Conservation (phyloP, 2,888 invertebrate genomes). For the Platynereis dumerilii region DNA sequence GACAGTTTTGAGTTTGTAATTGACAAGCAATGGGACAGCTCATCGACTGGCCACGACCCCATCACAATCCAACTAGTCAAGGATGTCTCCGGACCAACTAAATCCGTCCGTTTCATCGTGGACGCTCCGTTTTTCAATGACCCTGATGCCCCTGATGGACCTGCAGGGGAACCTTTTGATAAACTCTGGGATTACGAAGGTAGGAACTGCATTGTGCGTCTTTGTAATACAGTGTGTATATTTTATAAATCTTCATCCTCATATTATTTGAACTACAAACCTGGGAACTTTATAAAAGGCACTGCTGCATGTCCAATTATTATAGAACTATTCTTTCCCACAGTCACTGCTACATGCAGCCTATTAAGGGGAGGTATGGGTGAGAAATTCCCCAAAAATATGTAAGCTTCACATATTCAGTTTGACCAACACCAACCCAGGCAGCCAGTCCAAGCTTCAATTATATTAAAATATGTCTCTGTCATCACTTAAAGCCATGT, state of each 20-base stretch:
- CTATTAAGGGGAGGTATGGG: no score
- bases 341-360: no score
- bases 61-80: conserved; percentile 38
- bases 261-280: neutral
- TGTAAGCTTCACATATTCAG: no score
- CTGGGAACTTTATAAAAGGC: no score
- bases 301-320: no score
- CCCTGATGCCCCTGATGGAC: conserved; percentile 55
- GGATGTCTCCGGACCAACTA: conserved; percentile 22
- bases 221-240: neutral
- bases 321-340: no score
- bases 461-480: no score
- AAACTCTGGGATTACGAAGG: conserved; percentile 65
- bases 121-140: conserved; percentile 63
- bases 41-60: conserved; percentile 41
- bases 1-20: conserved; percentile 26
- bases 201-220: conserved; percentile 29
- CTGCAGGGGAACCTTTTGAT: conserved; percentile 57
- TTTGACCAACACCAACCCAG: no score
- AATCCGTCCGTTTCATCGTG: conserved; percentile 40
- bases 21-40: conserved; percentile 47
- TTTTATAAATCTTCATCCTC: neutral
- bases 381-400: no score
- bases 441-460: no score
- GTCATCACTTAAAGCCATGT: no score